These are phyloP conservation scores for Semibalanus balanoides DNA, from an alignment of 1,140 invertebrate genomes.

Conservation along the genomic window DNA sequence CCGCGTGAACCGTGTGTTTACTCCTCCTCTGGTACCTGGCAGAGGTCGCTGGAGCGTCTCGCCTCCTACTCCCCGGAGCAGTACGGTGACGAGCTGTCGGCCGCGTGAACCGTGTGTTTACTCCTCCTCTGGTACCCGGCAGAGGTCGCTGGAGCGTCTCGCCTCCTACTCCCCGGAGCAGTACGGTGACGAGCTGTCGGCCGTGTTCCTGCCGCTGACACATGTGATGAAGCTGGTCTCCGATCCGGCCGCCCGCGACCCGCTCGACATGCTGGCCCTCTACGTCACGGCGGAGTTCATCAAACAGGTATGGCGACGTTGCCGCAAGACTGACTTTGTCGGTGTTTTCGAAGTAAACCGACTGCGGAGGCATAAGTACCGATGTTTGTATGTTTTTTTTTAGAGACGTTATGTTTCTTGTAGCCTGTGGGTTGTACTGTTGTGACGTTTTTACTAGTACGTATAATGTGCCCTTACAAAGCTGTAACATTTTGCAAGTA, in stretches of 20 bases:
- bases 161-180: neutral
- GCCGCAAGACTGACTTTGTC: no score
- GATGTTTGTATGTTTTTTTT: no score
- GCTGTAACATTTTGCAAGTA: no score
- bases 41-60: neutral
- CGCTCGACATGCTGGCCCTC: neutral
- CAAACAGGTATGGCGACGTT: no score
- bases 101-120: neutral
- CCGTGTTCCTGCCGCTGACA: neutral
- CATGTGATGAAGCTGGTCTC: neutral
- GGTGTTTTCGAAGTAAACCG: no score
- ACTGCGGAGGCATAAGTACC: no score
- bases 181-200: neutral
- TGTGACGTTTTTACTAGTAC: no score
- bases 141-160: neutral
- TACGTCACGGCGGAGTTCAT: neutral
- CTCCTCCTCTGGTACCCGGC: neutral
- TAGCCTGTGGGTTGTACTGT: no score
- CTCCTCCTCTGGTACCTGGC: no score
- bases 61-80: neutral
- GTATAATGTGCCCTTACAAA: no score
- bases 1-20: no score
- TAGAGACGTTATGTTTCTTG: no score
- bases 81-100: neutral
- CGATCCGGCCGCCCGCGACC: neutral